Evolutionary conservation across 2,888 invertebrate genomes (phyloP).

Genomic region (Volucella bombylans): DNA sequence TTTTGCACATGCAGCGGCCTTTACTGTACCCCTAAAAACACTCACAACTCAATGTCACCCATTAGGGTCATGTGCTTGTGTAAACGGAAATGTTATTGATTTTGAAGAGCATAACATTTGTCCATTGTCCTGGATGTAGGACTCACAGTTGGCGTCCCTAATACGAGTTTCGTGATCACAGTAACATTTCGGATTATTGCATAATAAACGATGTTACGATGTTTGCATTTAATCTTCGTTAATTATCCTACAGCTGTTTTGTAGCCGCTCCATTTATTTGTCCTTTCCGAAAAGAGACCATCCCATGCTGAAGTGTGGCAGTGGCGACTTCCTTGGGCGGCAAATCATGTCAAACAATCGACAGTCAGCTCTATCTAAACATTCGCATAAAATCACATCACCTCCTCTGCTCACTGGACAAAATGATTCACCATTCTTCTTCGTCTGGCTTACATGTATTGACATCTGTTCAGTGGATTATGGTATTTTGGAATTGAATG

Average conservation of each 20-base stretch:
- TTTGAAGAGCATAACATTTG: slow-evolving; percentile 58
- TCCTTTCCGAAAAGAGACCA: slow-evolving; percentile 33
- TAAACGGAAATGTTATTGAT: slow-evolving; percentile 63
- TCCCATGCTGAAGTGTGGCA: slow-evolving; percentile 40
- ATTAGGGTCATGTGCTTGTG: slow-evolving; percentile 49
- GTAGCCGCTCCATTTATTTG: slow-evolving; percentile 46
- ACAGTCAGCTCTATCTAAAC: slow-evolving; percentile 20
- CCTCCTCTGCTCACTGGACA: neutral
- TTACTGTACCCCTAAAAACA: slow-evolving; percentile 15
- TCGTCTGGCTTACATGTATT: neutral
- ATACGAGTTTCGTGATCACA: slow-evolving; percentile 65
- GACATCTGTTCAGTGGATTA: slow-evolving; percentile 53
- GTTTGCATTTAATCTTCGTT: slow-evolving; percentile 72
- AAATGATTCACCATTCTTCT: slow-evolving; percentile 26
- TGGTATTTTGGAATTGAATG: neutral
- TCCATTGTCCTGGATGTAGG: slow-evolving; percentile 27
- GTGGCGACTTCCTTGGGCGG: slow-evolving; percentile 73
- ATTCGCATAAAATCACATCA: slow-evolving; percentile 12
- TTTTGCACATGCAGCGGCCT: slow-evolving; percentile 29
- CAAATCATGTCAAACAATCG: slow-evolving; percentile 20
- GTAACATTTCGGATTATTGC: slow-evolving; percentile 66
- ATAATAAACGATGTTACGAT: slow-evolving; percentile 73
- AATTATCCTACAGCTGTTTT: slow-evolving; percentile 68
- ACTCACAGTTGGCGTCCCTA: slow-evolving; percentile 52
- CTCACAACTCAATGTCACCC: slow-evolving; percentile 18